A percentile compares a stretch with the other conserved stretches of the same genome.
Evolutionary conservation across 2,797 vertebrate genomes (phyloP).

Genomic region (Lutjanus campechanus): DNA sequence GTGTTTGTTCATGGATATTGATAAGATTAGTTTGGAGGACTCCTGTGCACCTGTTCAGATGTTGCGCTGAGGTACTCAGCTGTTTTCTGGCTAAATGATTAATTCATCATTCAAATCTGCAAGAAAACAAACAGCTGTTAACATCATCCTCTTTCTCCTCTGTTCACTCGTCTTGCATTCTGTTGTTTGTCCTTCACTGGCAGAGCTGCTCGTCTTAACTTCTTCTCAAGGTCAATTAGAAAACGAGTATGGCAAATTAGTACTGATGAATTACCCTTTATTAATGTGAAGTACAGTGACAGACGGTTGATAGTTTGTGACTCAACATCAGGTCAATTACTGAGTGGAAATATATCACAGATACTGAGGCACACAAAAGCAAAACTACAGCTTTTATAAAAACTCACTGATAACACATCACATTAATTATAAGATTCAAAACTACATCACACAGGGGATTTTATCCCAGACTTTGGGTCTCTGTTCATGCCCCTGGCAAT

Average conservation of each 20-base stretch:
- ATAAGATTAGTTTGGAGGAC: slow-evolving; percentile 12
- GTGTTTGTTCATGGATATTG: slow-evolving; percentile 18
- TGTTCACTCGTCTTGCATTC: slow-evolving; percentile 20
- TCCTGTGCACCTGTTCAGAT: slow-evolving; percentile 16
- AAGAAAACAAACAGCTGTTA: slow-evolving; percentile 52
- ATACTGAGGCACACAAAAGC: slow-evolving; percentile 7
- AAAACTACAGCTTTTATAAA: slow-evolving; percentile 2
- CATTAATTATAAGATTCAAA: not conserved
- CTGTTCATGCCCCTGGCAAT: slow-evolving; percentile 51
- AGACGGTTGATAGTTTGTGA: slow-evolving; percentile 35
- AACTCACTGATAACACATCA: slow-evolving; percentile 1
- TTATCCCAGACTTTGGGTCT: slow-evolving; percentile 21
- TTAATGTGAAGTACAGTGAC: slow-evolving; percentile 28
- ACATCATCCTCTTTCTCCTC: slow-evolving; percentile 32
- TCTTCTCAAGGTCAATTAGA: slow-evolving; percentile 56
- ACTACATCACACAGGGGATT: slow-evolving; percentile 1
- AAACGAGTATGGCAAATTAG: slow-evolving; percentile 33
- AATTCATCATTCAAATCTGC: slow-evolving; percentile 44
- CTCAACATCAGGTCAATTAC: slow-evolving; percentile 32
- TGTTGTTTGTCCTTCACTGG: slow-evolving; percentile 45
- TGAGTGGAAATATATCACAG: slow-evolving; percentile 25
- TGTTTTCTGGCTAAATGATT: slow-evolving; percentile 41
- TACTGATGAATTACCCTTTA: slow-evolving; percentile 35
- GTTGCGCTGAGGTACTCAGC: slow-evolving; percentile 18
- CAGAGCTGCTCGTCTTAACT: slow-evolving; percentile 37